Conservation (phyloP, 2,113 vertebrate species). For the Lota lota region DNA sequence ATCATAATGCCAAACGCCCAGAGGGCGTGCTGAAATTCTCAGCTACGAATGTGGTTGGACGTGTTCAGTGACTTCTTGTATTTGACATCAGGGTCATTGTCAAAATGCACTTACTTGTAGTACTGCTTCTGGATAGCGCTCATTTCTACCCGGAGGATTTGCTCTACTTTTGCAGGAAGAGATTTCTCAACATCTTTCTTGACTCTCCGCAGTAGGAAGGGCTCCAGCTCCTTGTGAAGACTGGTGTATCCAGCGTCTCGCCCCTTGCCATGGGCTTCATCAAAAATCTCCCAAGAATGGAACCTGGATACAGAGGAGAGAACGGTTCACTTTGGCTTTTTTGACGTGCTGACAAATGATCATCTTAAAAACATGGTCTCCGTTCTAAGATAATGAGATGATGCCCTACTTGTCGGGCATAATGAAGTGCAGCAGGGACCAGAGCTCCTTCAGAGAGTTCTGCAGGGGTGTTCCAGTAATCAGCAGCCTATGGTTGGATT, state of each 20-base stretch:
- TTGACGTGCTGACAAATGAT: background rate
- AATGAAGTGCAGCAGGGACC: conserved; percentile 97
- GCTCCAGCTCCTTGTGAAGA: conserved; percentile 97
- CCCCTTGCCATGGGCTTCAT: conserved; percentile 96
- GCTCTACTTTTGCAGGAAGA: conserved; percentile 96
- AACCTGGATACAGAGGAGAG: conserved; percentile 74
- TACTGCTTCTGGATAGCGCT: conserved; percentile 98
- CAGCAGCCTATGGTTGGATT: conserved; percentile 94
- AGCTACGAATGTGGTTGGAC: background rate
- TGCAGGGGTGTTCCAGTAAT: conserved; percentile 97
- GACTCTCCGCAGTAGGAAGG: conserved; percentile 91
- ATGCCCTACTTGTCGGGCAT: conserved; percentile 96
- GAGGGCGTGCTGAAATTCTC: background rate
- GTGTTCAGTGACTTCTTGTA: background rate
- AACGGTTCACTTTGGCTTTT: no score
- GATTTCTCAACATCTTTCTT: conserved; percentile 99
- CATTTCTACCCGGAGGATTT: conserved; percentile 98
- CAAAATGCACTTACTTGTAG: conserved; percentile 84
- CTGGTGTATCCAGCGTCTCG: conserved; percentile 95
- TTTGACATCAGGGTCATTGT: background rate
- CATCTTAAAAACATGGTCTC: no score
- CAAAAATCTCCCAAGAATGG: conserved; percentile 96
- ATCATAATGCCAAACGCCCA: background rate
- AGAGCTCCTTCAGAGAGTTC: conserved; percentile 97
- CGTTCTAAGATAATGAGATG: background rate